Evolutionary conservation across 1,140 invertebrate genomes (phyloP), one percentile per base, ranked within the genome.

Genomic region (Uloborus diversus): DNA sequence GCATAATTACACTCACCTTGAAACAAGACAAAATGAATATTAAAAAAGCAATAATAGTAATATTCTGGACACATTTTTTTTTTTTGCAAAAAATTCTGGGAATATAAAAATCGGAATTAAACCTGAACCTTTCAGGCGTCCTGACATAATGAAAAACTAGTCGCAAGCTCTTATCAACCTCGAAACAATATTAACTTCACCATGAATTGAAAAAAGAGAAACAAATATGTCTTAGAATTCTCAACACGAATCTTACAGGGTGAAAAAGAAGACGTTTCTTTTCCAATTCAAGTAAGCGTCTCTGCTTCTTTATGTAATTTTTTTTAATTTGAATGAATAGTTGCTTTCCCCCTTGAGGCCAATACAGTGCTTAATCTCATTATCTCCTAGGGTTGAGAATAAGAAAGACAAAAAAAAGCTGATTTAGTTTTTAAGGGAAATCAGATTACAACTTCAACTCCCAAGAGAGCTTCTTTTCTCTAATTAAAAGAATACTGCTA

Each of bases 341-440:
- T 9, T n/a, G 30, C 20, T n/a, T 28, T 59, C 20, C 27, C 71
- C 71, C 69, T 53, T 42, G 37, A 64, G 71, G 57, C 71, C 42
- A 75, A 75, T 75, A 57, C 71, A 51, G 11, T n/a, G 23, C 37
- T 51, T 75, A 75, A 75, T 75, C 71, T 75, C 42, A 59, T 75
- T 75, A 75, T 64, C 71, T 68, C 32, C 23, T 1, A 59, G 32
- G 27, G 25, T 28, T 59, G 5, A 9, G 25, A 9, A 53, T 14
- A n/a, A 53, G 7, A 53, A 53, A 53, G 20, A 28, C 17, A 61
- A 14, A 62, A 73, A 73, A 37, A 30, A 75, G 71, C 27, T 75
- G 71, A 75, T 75, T 75, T 61, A 64, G 71, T 75, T 75, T 75
- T 75, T 75, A 64, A 70, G 25, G 9, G 59, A 75, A 75, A 75